Evolutionary conservation across 2,113 vertebrate genomes (phyloP).

Genomic region (Oreochromis aureus): DNA sequence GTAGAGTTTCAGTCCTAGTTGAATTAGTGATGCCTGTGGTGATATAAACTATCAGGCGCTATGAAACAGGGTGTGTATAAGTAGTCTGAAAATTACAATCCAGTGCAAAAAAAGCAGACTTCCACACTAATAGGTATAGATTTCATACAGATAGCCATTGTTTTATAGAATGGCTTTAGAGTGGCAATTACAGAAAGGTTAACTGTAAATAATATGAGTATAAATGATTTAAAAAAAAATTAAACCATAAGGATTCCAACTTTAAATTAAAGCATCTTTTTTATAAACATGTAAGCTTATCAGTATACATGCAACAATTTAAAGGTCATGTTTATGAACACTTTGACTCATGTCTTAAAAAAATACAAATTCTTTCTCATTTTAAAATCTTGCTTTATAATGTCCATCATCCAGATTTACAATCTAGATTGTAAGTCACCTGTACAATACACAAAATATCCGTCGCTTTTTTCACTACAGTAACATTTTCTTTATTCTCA

Average conservation of each 20-base stretch:
- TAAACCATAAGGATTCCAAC: neutral
- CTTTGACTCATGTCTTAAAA: neutral
- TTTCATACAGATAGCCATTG: neutral
- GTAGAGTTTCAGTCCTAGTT: neutral
- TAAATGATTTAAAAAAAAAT: neutral
- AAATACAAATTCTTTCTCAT: slow-evolving; percentile 33
- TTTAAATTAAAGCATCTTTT: neutral
- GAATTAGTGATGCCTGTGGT: neutral
- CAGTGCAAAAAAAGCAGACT: neutral
- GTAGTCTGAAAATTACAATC: neutral
- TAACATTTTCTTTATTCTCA: slow-evolving; percentile 2
- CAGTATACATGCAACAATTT: neutral
- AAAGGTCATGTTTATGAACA: neutral
- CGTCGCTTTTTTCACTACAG: slow-evolving; percentile 9
- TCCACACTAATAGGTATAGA: neutral
- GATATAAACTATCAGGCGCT: neutral
- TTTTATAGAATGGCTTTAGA: neutral
- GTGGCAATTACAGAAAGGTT: neutral
- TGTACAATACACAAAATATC: neutral
- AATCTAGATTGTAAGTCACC: neutral
- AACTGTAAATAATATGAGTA: neutral
- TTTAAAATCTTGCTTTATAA: neutral
- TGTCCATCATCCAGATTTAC: slow-evolving; percentile 3
- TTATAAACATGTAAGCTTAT: neutral
- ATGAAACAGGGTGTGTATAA: neutral